Base-by-base conservation (phyloP, 2,113 vertebrate genomes). In the Sisor rabdophorus region DNA sequence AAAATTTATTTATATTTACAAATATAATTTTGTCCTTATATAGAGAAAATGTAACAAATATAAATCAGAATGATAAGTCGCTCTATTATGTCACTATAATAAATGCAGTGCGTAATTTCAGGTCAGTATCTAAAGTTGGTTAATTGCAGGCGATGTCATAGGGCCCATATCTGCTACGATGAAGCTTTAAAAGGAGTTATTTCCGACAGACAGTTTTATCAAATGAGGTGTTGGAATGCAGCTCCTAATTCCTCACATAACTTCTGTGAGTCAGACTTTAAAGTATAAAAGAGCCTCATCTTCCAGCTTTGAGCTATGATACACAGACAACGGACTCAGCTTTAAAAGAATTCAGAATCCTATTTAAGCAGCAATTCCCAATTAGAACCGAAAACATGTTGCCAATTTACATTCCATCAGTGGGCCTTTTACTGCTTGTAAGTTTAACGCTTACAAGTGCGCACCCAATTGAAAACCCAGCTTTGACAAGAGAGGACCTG, bases 171-270 rank as follows among this genome's bases (percentile, higher is more conserved):
- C 85, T 81, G 30, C 36, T 59, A 75, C 79, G 77, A 80, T 85
- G 80, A 76, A 47, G 53, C 91, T 93, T 90, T 88, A 92, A 91
- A 92, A 87, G 90, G 90, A 90, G 77, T 74, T 40, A 80, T 87
- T 90, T 92, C 90, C 85, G 85, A 88, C 88, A 84, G 89, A 84
- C 77, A 67, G 56, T 67, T 80, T 86, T 90, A 93, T 92, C 92
- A 87, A 80, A 80, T 81, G 82, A 92, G 89, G 92, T 92, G 92
- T 92, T 85, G 87, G 89, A 88, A 92, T 91, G 89, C 74, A 59
- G 70, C 69, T 78, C 60, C 59, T 80, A 82, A 89, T 91, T 93
- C 91, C 86, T 84, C 80, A 79, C 89, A 90, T 91, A 79, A 72
- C 84, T 77, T 19, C n/a, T 44, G 44, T 71, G 71, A 78, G 85